Percentiles rank a stretch among this genome's conserved stretches.
phyloP scores from a whole-genome alignment of 2,797 vertebrate species.

The Dipus sagitta region DNA sequence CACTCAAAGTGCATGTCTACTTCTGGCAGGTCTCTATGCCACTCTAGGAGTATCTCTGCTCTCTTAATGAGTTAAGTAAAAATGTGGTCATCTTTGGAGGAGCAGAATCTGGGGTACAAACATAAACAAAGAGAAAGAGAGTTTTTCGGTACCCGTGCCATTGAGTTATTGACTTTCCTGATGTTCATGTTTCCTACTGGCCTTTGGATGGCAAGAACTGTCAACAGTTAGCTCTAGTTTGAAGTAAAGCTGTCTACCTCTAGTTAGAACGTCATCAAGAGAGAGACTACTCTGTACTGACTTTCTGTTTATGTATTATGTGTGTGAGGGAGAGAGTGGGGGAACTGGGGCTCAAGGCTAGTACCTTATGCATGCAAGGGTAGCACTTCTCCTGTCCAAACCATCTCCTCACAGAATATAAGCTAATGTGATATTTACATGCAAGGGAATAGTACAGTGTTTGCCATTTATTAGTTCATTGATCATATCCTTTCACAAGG shows the following conservation, averaged over 20 bases:
- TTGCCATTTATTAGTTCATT: constrained; percentile 78
- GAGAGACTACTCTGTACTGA: constrained; percentile 43
- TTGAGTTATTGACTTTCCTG: background rate
- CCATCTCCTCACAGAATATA: constrained; percentile 78
- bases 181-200: background rate
- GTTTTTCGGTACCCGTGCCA: background rate
- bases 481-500: constrained; percentile 64
- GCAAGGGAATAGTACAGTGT: constrained; percentile 68
- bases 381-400: background rate
- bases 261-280: constrained; percentile 64
- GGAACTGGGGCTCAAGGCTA: too few relatives aligned
- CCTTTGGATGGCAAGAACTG: background rate
- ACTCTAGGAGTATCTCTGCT: too few relatives aligned
- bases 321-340: too few relatives aligned
- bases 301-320: too few relatives aligned
- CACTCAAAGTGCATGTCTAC: background rate
- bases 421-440: constrained; percentile 80
- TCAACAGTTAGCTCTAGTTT: constrained; percentile 29
- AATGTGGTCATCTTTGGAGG: background rate
- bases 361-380: too few relatives aligned
- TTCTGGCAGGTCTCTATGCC: too few relatives aligned
- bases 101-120: background rate
- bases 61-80: background rate
- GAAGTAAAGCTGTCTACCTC: constrained; percentile 66
- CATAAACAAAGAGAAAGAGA: background rate